Base-by-base conservation (phyloP, 2,113 vertebrate genomes). In the Phrynosoma platyrhinos region DNA sequence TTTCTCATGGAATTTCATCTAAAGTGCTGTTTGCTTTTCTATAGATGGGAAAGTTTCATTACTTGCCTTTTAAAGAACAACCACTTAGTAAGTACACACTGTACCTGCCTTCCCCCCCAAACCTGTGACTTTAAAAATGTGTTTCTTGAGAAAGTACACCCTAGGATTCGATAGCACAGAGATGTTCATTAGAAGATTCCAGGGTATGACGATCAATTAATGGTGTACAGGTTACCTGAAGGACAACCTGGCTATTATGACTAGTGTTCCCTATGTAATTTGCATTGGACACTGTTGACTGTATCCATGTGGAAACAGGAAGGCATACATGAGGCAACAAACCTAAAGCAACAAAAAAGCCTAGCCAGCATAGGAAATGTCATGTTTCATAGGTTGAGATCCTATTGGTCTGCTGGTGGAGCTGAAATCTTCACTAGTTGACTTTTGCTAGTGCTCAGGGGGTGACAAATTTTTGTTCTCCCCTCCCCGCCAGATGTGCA, bases 1-100 rank as follows among this genome's bases (percentile, higher is more conserved):
- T 87, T 92, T 92, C 32, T 8, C 5, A 78, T 75, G 42, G 21
- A 52, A 27, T 90, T 76, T n/a, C 68, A 88, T 89, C 32, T 20
- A 9, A 79, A 87, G 85, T 76, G 64, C 18, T 87, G 86, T 91
- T 47, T 58, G 87, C 87, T 84, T 66, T 10, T 86, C 3, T 2
- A 64, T 32, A 0, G 9, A 66, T 27, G 79, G 6, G 79, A 83
- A 91, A 58, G 85, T 84, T 87, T 87, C 52, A 87, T 82, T 86
- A 23, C 75, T 90, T 58, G 25, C 53, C 25, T 68, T 86, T 83
- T 23, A 83, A 27, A 71, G 36, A 85, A 16, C 12, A 55, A 25
- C 10, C 36, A 21, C 32, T 40, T n/a, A 25, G 30, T 7, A 32
- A 27, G 20, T 75, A 55, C 21, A 40, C 10, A 53, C 40, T 23